Evolutionary conservation across 2,888 invertebrate species (phyloP).

Genomic region (Chromoteleia sp.): DNA sequence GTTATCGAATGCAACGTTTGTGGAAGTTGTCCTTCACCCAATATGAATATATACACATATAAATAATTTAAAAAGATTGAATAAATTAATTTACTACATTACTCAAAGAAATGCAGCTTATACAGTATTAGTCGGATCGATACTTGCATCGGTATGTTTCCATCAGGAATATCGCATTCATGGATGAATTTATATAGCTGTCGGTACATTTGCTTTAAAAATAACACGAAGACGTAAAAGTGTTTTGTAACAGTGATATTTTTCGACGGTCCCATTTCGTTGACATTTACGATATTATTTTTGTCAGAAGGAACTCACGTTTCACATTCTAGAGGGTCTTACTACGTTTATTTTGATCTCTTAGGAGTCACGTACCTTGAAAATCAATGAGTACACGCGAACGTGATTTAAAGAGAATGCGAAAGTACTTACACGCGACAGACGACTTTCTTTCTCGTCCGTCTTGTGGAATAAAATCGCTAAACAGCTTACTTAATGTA

Average conservation of each 20-base stretch:
- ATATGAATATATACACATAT: too few species aligned
- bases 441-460: conserved; percentile 12
- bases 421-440: conserved; percentile 21
- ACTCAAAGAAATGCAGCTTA: too few species aligned
- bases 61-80: too few species aligned
- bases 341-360: conserved; percentile 69
- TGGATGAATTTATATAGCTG: conserved; percentile 37
- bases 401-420: conserved; percentile 66
- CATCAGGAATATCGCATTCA: conserved; percentile 32
- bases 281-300: conserved; percentile 55
- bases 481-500: conserved; percentile 23
- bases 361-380: conserved; percentile 72
- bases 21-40: too few species aligned
- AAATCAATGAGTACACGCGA: conserved; percentile 75
- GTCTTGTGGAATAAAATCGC: conserved; percentile 23
- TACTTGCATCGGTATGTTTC: conserved; percentile 20
- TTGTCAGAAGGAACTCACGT: conserved; percentile 43
- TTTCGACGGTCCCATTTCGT: conserved; percentile 29
- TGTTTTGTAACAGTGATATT: conserved; percentile 36
- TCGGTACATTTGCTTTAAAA: conserved; percentile 36
- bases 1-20: too few species aligned
- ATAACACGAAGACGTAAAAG: conserved; percentile 27
- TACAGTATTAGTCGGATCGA: conserved; percentile 22
- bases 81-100: too few species aligned
- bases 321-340: conserved; percentile 46